A percentile compares a stretch with the other conserved stretches of the same genome.
Evolutionary conservation across 92 coral and sea anemone genomes (phyloP).

Genomic region (Montipora capitata): DNA sequence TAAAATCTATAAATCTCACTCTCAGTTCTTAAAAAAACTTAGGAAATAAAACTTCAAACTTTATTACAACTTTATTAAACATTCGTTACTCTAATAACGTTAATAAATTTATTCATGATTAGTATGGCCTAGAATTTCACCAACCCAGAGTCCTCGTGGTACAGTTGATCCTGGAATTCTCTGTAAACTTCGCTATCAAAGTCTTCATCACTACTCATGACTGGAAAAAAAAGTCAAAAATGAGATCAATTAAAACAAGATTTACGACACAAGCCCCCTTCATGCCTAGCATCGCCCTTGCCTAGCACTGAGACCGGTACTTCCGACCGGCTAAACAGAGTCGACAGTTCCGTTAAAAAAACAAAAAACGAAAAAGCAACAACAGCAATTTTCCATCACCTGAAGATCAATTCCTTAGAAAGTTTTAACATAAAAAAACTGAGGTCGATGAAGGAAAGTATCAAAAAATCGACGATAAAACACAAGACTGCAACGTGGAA

Average conservation of each 20-base stretch:
- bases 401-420: background rate
- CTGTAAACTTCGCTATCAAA: constrained; percentile 84
- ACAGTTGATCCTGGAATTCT: constrained; percentile 94
- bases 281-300: background rate
- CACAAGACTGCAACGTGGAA: background rate
- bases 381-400: background rate
- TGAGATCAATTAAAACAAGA: background rate
- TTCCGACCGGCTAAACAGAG: background rate
- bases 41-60: no score
- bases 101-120: no score
- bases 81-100: no score
- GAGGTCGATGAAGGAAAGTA: background rate
- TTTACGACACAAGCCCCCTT: background rate
- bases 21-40: no score
- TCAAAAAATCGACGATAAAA: no score
- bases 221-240: background rate
- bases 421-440: background rate
- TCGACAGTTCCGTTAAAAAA: background rate
- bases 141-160: constrained; percentile 64
- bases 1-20: no score
- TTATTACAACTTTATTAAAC: no score
- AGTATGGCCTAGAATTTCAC: background rate
- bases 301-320: background rate
- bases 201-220: constrained; percentile 87
- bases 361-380: no score